phyloP scores from a whole-genome alignment of 2,113 vertebrate species.

The Mus spicilegus region DNA sequence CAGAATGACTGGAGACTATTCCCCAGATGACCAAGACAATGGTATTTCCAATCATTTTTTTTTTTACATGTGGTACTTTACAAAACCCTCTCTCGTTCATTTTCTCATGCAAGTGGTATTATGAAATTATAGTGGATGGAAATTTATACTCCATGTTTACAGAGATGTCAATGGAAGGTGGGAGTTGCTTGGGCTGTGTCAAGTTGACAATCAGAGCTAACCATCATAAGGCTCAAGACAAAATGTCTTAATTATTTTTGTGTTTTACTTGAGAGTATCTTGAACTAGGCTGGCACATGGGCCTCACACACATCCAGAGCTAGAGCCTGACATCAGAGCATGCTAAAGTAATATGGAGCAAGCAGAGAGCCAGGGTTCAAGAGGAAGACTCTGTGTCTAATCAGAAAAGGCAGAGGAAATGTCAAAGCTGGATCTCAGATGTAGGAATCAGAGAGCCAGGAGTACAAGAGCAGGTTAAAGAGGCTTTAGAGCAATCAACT shows the following conservation, averaged over 20 bases:
- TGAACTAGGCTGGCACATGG: neutral
- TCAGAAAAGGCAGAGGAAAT: neutral
- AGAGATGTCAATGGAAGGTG: neutral
- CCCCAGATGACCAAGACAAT: neutral
- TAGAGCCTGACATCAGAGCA: neutral
- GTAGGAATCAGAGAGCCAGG: neutral
- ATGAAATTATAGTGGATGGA: neutral
- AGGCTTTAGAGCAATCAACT: neutral
- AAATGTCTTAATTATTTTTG: neutral
- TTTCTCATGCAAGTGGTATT: neutral
- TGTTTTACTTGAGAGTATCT: neutral
- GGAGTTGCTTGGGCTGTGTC: neutral
- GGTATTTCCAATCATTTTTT: neutral
- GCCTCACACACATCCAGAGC: neutral
- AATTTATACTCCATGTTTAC: conserved; percentile 41
- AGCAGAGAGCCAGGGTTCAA: neutral
- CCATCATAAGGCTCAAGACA: neutral
- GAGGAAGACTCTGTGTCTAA: neutral
- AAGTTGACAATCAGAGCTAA: neutral
- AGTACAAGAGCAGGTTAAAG: neutral
- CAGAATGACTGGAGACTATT: neutral
- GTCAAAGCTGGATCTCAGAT: neutral
- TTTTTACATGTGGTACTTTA: neutral
- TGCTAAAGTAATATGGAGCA: neutral
- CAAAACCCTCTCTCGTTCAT: neutral